Evolutionary conservation across 2,113 vertebrate species (phyloP), one percentile per base, ranked within the genome.

Genomic region (Rana temporaria): DNA sequence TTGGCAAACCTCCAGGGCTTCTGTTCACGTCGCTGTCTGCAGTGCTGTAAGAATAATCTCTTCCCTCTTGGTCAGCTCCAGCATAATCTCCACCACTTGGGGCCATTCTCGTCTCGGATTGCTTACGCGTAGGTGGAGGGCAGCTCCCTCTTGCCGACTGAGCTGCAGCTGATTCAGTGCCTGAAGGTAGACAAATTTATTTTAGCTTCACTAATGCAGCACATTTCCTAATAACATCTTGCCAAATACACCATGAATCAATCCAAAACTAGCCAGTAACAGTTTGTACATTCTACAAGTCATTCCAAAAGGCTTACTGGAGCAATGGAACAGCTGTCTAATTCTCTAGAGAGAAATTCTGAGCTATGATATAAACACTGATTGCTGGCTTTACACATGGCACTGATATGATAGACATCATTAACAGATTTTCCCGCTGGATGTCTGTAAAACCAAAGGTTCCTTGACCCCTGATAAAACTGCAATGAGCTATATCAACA

Each of bases 1-100:
- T 55, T 71, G 8, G 17, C 92, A 93, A 84, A 95, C 94, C 90
- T 87, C 78, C 92, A 0, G 90, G 91, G 85, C 86, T 90, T 84
- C 85, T 84, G 86, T 81, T 63, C 70, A 74, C 69, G 3, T 90
- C 90, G 0, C 84, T 88, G 7, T 90, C 86, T 0, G 84, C 55
- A 0, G 80, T 1, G 0, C 85, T 6, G 0, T 82, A 84, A 63
- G 84, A 69, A 0, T 68, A 62, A 24, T 90, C 88, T 0, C 84
- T 85, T 87, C 67, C 57, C 0, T 91, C 89, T 0, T 85, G 0
- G 5, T 89, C 91, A 20, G 85, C 84, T 0, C 5, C 4, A 0
- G 6, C 0, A 42, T 69, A 66, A 26, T 90, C 89, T 0, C 87
- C 78, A 76, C 88, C 86, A 0, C 89, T 81, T 0, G 89, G 69